phyloP scores from a whole-genome alignment of 2,113 vertebrate species.

The Elephas maximus region DNA sequence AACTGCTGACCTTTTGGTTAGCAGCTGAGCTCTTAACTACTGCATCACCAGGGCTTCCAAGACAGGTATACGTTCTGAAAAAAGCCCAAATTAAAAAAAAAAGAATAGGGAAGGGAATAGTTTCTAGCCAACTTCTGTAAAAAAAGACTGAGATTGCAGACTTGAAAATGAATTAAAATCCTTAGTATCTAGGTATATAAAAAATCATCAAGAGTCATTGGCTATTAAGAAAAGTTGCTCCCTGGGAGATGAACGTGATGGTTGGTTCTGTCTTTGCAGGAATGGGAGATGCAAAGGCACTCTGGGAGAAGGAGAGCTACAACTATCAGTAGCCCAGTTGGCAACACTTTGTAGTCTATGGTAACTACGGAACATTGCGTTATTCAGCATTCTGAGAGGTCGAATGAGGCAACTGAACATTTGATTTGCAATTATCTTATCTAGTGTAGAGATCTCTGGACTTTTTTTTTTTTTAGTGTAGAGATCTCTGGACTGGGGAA shows the following conservation, averaged over 20 bases:
- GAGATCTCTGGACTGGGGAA: not conserved
- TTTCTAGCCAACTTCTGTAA: not conserved
- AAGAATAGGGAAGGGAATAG: not conserved
- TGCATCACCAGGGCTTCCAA: too few species aligned
- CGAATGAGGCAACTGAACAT: too few species aligned
- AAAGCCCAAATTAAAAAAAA: not conserved
- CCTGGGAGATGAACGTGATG: not conserved
- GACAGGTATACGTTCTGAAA: not conserved
- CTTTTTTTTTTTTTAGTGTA: not conserved
- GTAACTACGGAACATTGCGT: not conserved
- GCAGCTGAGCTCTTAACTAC: too few species aligned
- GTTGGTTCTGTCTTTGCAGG: not conserved
- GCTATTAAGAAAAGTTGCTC: not conserved
- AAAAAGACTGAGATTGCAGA: not conserved
- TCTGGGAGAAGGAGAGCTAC: not conserved
- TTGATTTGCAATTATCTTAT: not conserved
- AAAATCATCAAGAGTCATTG: not conserved
- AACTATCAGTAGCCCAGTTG: not conserved
- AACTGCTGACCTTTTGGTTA: too few species aligned
- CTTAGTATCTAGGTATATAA: not conserved
- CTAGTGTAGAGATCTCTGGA: not conserved
- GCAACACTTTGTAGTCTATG: not conserved
- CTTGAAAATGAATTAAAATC: constrained; percentile 42
- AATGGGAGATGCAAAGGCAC: not conserved
- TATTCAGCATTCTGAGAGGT: not conserved